These are phyloP conservation scores for Loris lydekkerianus DNA, from an alignment of 2,797 vertebrate genomes.

Conservation along the genomic window DNA sequence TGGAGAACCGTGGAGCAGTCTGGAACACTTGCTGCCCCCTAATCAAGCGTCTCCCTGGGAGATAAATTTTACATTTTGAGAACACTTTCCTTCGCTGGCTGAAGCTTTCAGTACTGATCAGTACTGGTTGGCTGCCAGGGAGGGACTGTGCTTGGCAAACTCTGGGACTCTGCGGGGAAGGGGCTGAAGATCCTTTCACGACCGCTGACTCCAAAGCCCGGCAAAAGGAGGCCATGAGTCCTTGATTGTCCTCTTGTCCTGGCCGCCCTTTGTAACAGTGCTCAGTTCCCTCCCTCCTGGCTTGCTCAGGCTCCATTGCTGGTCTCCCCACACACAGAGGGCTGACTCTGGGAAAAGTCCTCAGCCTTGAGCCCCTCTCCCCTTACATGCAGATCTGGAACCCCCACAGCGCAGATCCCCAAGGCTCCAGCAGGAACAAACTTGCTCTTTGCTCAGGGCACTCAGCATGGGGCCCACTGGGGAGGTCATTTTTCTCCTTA, in stretches of 20 bases:
- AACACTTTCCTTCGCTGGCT: constrained; percentile 71
- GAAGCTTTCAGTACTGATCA: constrained; percentile 84
- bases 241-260: background rate
- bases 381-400: background rate
- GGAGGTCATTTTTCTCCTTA: background rate
- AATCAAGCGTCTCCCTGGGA: constrained; percentile 78
- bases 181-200: constrained; percentile 53
- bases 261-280: background rate
- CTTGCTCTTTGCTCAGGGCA: background rate
- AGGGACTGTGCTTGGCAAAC: constrained; percentile 33
- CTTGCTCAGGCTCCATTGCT: background rate
- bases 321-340: background rate
- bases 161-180: background rate
- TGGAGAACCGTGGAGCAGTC: constrained; percentile 71
- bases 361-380: constrained; percentile 19
- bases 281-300: background rate
- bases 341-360: constrained; percentile 8
- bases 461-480: background rate
- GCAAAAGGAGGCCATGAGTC: background rate
- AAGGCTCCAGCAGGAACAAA: background rate
- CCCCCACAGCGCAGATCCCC: background rate
- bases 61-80: constrained; percentile 80
- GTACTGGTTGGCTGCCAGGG: constrained; percentile 67
- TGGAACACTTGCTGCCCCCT: constrained; percentile 78
- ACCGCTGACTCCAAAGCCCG: background rate